Evolutionary conservation across 2,113 vertebrate species (phyloP), one percentile per base, ranked within the genome.

Genomic region (Cinclus mexicanus): DNA sequence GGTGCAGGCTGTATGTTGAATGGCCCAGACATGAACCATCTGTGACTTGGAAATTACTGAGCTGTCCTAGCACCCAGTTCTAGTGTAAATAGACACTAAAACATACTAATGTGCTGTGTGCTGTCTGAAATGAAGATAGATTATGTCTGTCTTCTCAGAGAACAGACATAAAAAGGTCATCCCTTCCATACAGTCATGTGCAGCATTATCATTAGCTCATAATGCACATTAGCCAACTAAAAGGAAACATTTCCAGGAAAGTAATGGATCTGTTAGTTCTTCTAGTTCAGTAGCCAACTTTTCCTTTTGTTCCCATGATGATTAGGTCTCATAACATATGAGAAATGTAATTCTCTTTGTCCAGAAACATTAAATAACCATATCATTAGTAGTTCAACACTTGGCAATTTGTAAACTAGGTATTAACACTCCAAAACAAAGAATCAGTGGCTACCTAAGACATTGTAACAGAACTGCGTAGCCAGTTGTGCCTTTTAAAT

Each of bases 181-280:
- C 89, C 79, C 64, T 89, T 96, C 83, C 64, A 68, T 60, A 37
- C 17, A 92, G 64, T 33, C 89, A 95, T 81, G 72, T 87, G 72
- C 86, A 93, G 39, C 60, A 67, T 85, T 93, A 87, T 94, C 22
- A 4, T 93, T 95, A 95, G 90, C 39, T 95, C 87, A 95, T 87
- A 95, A 90, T 57, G 31, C 50, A 80, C 44, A 39, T 93, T 94
- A 95, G 94, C 95, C 96, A 96, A 83, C 75, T 77, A 52, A 93
- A 95, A 94, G 59, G 93, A 91, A 95, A 93, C 67, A 72, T 74
- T 91, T 96, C 96, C 94, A 96, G 84, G 84, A 95, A 95, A 94
- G 84, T 91, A 94, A 95, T 95, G 70, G 84, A 93, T 95, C 91
- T 94, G 20, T 83, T 95, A 95, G 91, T 74, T 96, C 70, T 63